Conservation (phyloP, 2,888 invertebrate genomes). For the Argynnis bischoffii region DNA sequence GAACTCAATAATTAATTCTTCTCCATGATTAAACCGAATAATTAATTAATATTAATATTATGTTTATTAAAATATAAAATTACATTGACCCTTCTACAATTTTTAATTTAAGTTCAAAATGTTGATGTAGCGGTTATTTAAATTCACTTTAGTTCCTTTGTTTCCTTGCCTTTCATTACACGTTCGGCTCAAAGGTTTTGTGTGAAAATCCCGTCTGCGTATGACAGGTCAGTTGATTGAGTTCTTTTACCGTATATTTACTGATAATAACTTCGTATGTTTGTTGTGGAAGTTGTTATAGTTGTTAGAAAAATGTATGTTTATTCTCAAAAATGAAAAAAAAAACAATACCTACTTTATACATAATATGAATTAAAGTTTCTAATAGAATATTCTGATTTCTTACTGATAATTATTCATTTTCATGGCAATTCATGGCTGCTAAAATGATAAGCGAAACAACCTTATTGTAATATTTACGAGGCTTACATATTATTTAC, state of each 20-base stretch:
- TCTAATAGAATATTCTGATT: background rate
- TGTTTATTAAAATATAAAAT: too few relatives aligned
- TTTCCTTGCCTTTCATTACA: constrained; percentile 18
- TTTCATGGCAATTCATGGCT: constrained; percentile 10
- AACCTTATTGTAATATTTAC: constrained; percentile 17
- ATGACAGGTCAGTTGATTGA: constrained; percentile 24
- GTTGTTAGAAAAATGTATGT: background rate
- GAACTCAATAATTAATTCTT: too few relatives aligned
- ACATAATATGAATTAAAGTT: too few relatives aligned
- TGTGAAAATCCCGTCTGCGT: constrained; percentile 21
- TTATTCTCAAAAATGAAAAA: background rate
- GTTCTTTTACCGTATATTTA: constrained; percentile 15
- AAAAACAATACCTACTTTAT: too few relatives aligned
- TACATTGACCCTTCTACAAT: too few relatives aligned
- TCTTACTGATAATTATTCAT: background rate
- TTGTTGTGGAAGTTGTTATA: background rate
- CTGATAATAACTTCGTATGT: background rate
- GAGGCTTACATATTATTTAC: constrained; percentile 25
- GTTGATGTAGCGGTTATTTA: background rate
- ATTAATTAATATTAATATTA: too few relatives aligned
- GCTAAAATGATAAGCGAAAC: constrained; percentile 10
- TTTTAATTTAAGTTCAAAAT: too few relatives aligned
- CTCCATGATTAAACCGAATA: too few relatives aligned
- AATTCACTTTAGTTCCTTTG: constrained; percentile 8
- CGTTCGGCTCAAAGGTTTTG: constrained; percentile 19